Evolutionary conservation across 2,888 invertebrate genomes (phyloP).

Genomic region (Tetanocera ferruginea): DNA sequence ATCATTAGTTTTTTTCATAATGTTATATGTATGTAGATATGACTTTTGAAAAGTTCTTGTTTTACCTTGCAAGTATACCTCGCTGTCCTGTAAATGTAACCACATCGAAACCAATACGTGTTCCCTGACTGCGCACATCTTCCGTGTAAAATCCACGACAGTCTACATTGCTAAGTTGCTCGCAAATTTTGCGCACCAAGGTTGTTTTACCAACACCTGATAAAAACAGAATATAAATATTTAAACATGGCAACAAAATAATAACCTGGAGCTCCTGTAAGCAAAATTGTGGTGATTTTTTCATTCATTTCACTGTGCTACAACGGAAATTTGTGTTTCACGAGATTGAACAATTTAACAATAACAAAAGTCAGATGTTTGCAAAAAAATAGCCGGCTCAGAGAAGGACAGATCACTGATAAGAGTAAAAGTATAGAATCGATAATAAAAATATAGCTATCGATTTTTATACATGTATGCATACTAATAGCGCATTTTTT

Average conservation of each 20-base stretch:
- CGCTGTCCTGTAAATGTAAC: conserved; percentile 71
- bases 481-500: too few species aligned
- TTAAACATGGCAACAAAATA: not conserved
- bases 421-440: too few species aligned
- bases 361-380: too few species aligned
- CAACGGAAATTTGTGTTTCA: not conserved
- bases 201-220: conserved; percentile 79
- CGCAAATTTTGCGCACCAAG: conserved; percentile 70
- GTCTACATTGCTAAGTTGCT: conserved; percentile 54
- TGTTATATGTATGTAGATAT: not conserved
- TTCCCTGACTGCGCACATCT: conserved; percentile 71
- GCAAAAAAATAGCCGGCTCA: too few species aligned
- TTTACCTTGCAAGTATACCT: conserved; percentile 72
- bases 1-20: not conserved
- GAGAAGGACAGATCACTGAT: too few species aligned
- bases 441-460: too few species aligned
- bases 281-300: conserved; percentile 44
- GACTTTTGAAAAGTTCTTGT: not conserved
- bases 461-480: too few species aligned
- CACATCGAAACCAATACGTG: conserved; percentile 77
- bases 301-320: conserved; percentile 38
- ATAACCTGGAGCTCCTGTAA: conserved; percentile 49
- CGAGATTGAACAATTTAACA: too few species aligned
- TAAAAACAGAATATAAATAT: not conserved
- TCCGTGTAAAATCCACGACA: conserved; percentile 77